Percentiles rank a stretch among this genome's conserved stretches.
phyloP scores from a whole-genome alignment of 2,888 invertebrate genomes.

The Drosophila meridionalis region DNA sequence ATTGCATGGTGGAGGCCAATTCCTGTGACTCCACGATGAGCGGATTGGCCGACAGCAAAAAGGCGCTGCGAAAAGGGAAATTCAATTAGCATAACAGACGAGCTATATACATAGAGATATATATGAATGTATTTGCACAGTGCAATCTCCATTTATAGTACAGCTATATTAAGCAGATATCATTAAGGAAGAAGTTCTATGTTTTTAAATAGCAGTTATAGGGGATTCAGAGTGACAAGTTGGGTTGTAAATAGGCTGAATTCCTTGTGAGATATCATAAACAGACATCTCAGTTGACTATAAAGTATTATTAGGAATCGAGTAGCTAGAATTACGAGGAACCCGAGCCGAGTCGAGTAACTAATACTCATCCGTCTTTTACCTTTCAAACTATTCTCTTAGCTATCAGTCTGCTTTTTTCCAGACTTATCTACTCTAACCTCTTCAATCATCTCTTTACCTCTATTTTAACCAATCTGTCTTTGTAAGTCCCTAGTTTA shows the following conservation, averaged over 20 bases:
- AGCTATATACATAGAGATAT: background rate
- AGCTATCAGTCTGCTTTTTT: background rate
- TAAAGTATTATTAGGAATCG: no score
- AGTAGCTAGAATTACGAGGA: no score
- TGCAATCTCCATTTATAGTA: background rate
- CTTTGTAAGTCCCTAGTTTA: no score
- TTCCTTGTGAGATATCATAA: background rate
- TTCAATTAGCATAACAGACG: background rate
- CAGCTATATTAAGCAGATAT: background rate
- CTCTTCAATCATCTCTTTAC: no score
- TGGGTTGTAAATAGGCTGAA: no score
- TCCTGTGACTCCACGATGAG: conserved; percentile 81
- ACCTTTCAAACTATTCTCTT: background rate
- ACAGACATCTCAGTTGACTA: background rate
- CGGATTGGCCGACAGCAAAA: conserved; percentile 83
- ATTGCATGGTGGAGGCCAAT: conserved; percentile 80
- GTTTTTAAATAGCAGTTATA: no score
- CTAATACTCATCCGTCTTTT: no score
- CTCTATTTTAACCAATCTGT: no score
- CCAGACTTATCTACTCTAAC: background rate
- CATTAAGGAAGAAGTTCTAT: no score
- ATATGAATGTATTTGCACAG: background rate
- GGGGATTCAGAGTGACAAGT: no score
- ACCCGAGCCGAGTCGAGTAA: no score
- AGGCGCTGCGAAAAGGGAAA: conserved; percentile 60